These are phyloP conservation scores for Epicauta chinensis DNA, from an alignment of 1,140 invertebrate genomes.

Conservation along the genomic window DNA sequence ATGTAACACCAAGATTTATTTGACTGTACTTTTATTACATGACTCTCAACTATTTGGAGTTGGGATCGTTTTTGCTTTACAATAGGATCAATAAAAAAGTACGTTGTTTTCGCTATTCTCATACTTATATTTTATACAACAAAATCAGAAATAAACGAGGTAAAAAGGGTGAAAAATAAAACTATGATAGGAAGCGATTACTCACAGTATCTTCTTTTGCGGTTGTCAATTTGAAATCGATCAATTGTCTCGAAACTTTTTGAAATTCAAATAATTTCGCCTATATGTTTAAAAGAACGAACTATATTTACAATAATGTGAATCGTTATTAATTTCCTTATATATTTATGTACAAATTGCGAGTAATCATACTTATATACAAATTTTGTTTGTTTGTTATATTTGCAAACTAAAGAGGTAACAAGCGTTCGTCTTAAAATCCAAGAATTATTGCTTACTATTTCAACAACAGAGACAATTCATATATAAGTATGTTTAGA, in stretches of 20 bases:
- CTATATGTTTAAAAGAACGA: slow-evolving; percentile 14
- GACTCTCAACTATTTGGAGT: slow-evolving; percentile 24
- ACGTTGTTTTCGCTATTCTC: slow-evolving; percentile 9
- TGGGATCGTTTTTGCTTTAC: slow-evolving; percentile 15
- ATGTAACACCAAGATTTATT: slow-evolving; percentile 30
- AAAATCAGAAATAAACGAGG: slow-evolving; percentile 1
- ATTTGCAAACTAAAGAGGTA: no score
- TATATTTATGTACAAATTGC: slow-evolving; percentile 11
- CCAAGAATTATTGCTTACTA: no score
- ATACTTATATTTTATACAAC: slow-evolving; percentile 13
- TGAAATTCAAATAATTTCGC: slow-evolving; percentile 7
- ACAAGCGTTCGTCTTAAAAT: no score
- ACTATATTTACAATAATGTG: slow-evolving; percentile 16
- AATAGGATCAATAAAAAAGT: slow-evolving; percentile 26
- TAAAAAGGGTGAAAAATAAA: background rate
- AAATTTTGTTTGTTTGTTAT: background rate
- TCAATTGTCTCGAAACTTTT: slow-evolving; percentile 20
- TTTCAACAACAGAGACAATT: slow-evolving; percentile 1
- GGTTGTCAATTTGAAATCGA: slow-evolving; percentile 13
- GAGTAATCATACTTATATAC: slow-evolving; percentile 8
- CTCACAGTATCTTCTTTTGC: slow-evolving; percentile 12
- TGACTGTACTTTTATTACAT: slow-evolving; percentile 29
- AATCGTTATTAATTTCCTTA: background rate
- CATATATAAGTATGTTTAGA: slow-evolving; percentile 6
- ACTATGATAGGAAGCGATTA: slow-evolving; percentile 21